Percentiles rank a stretch among this genome's conserved stretches.
These are phyloP conservation scores for Temnothorax curvispinosus DNA, from an alignment of 1,140 invertebrate species.

Conservation along the genomic window DNA sequence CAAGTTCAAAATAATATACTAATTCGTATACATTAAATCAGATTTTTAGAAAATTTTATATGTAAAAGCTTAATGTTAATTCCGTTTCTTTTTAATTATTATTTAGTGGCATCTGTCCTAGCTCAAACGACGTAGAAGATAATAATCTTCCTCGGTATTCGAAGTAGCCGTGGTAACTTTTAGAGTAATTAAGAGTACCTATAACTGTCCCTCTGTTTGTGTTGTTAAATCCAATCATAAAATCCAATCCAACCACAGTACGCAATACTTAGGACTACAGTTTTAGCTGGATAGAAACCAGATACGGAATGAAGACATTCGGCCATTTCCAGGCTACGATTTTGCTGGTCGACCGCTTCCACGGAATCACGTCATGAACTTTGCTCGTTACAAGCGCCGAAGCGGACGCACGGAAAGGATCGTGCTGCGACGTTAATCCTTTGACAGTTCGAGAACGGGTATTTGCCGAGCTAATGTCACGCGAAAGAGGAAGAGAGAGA, in stretches of 20 bases:
- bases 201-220: not conserved
- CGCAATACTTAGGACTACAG: conserved; percentile 13
- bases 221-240: conserved; percentile 41
- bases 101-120: not conserved
- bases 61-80: not conserved
- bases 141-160: not conserved
- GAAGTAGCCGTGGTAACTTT: not conserved
- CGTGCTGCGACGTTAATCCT: conserved; percentile 72
- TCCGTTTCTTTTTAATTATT: not conserved
- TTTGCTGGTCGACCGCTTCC: conserved; percentile 42
- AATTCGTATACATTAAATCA: too few relatives aligned
- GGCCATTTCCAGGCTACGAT: conserved; percentile 50
- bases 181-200: not conserved
- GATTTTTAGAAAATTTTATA: too few relatives aligned
- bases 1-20: too few relatives aligned
- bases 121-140: not conserved
- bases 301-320: conserved; percentile 46
- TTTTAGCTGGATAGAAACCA: conserved; percentile 42
- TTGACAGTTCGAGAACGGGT: conserved; percentile 73
- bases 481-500: conserved; percentile 48
- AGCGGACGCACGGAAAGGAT: conserved; percentile 48
- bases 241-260: conserved; percentile 19
- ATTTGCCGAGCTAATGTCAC: conserved; percentile 78
- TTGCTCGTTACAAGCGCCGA: conserved; percentile 41
- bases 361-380: conserved; percentile 55